Evolutionary conservation across 1,140 invertebrate genomes (phyloP).

Genomic region (Diuraphis noxia): DNA sequence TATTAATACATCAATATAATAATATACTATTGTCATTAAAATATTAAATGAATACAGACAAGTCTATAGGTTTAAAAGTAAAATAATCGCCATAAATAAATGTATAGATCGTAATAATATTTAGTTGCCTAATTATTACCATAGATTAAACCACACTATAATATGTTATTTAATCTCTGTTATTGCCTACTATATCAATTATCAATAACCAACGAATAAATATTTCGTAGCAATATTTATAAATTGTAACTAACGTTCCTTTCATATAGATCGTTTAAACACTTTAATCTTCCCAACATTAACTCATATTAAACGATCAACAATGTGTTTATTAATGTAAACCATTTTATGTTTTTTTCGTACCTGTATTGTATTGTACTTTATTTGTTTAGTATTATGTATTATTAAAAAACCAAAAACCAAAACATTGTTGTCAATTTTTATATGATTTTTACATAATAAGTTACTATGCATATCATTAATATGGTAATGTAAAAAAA

Average conservation of each 20-base stretch:
- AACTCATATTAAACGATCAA: neutral
- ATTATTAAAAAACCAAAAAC: slow-evolving; percentile 1
- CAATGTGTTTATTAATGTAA: neutral
- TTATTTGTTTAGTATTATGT: slow-evolving; percentile 30
- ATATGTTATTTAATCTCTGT: no score
- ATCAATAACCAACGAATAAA: neutral
- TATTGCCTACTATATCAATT: neutral
- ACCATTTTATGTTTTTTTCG: neutral
- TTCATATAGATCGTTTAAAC: neutral
- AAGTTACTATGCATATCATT: neutral
- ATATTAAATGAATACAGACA: neutral
- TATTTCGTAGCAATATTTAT: slow-evolving; percentile 9
- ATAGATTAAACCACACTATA: no score
- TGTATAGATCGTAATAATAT: neutral
- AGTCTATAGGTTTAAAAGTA: neutral
- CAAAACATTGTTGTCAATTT: neutral
- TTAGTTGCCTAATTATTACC: neutral
- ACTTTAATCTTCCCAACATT: neutral
- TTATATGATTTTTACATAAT: neutral
- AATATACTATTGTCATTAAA: neutral
- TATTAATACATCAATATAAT: neutral
- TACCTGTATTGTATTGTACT: slow-evolving; percentile 33
- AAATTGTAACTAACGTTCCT: neutral
- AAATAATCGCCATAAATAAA: neutral
- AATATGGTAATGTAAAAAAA: no score